phyloP scores from a whole-genome alignment of 2,888 invertebrate genomes.

The Macaria liturata region DNA sequence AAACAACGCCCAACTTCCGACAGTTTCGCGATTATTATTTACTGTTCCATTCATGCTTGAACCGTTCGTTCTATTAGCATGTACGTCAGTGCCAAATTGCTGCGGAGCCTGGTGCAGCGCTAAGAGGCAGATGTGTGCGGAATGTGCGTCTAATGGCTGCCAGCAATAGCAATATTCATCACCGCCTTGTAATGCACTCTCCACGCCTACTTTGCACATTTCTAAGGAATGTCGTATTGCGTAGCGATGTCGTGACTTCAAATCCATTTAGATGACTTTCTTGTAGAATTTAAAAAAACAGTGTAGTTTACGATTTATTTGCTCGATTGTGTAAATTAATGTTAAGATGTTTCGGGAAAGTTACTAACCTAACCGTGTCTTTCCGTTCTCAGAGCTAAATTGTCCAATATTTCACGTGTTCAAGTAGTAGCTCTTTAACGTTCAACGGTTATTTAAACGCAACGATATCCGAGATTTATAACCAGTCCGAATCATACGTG shows the following conservation, averaged over 20 bases:
- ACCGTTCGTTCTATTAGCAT: slow-evolving; percentile 9
- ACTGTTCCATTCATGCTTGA: slow-evolving; percentile 21
- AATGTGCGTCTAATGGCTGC: slow-evolving; percentile 9
- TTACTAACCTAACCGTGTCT: too few relatives aligned
- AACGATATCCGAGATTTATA: slow-evolving; percentile 56
- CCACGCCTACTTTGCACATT: slow-evolving; percentile 5
- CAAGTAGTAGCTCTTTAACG: background rate
- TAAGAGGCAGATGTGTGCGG: slow-evolving; percentile 4
- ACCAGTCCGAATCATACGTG: slow-evolving; percentile 49
- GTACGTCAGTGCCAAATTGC: slow-evolving; percentile 8
- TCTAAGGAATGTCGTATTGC: slow-evolving; percentile 8
- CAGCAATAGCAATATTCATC: slow-evolving; percentile 14
- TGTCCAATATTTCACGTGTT: background rate
- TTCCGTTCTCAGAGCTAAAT: too few relatives aligned
- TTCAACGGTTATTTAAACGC: slow-evolving; percentile 51
- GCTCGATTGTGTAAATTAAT: too few relatives aligned
- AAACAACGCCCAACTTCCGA: slow-evolving; percentile 55
- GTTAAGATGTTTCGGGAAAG: too few relatives aligned
- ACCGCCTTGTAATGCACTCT: slow-evolving; percentile 4
- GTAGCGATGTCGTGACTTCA: too few relatives aligned
- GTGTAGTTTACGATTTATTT: too few relatives aligned
- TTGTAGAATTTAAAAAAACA: too few relatives aligned
- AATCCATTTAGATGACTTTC: too few relatives aligned
- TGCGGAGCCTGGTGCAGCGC: slow-evolving; percentile 3
- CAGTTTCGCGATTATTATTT: slow-evolving; percentile 25